Conservation (phyloP, 2,888 invertebrate genomes). For the Cheilosia vulpina region DNA sequence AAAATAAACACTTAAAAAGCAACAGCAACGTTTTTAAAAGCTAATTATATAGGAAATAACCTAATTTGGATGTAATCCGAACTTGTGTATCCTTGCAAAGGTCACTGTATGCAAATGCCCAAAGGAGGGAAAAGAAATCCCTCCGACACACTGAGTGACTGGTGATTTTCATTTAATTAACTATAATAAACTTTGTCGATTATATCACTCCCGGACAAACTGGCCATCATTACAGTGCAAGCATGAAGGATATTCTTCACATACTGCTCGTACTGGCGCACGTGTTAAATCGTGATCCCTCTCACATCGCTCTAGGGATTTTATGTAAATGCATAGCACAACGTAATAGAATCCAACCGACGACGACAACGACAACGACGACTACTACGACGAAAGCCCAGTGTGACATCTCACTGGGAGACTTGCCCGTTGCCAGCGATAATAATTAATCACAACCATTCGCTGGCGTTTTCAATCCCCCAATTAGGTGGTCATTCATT, state of each 20-base stretch:
- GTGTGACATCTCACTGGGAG: slow-evolving; percentile 61
- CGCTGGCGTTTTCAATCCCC: slow-evolving; percentile 76
- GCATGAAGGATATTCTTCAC: slow-evolving; percentile 33
- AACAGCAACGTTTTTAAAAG: too few relatives aligned
- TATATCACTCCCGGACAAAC: slow-evolving; percentile 45
- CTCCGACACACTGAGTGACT: slow-evolving; percentile 13
- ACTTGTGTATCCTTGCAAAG: not conserved
- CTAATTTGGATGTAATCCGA: not conserved
- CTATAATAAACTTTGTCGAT: slow-evolving; percentile 59
- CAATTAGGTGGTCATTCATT: slow-evolving; percentile 77
- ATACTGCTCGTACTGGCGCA: slow-evolving; percentile 1
- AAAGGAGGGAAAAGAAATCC: slow-evolving; percentile 8
- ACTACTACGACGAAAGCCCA: slow-evolving; percentile 37
- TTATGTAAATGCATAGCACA: slow-evolving; percentile 36
- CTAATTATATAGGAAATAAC: not conserved
- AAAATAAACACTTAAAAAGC: too few relatives aligned
- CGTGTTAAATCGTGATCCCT: slow-evolving; percentile 18
- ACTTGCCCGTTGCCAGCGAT: slow-evolving; percentile 57
- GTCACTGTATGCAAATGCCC: not conserved
- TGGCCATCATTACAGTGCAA: slow-evolving; percentile 39
- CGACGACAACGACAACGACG: slow-evolving; percentile 30
- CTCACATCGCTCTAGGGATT: slow-evolving; percentile 11
- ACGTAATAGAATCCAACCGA: slow-evolving; percentile 15
- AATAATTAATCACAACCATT: slow-evolving; percentile 77
- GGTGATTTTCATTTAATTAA: slow-evolving; percentile 63